A percentile compares a stretch with the other conserved stretches of the same genome.
Evolutionary conservation across 1,140 invertebrate genomes (phyloP).

Genomic region (Lasioglossum baleicum): DNA sequence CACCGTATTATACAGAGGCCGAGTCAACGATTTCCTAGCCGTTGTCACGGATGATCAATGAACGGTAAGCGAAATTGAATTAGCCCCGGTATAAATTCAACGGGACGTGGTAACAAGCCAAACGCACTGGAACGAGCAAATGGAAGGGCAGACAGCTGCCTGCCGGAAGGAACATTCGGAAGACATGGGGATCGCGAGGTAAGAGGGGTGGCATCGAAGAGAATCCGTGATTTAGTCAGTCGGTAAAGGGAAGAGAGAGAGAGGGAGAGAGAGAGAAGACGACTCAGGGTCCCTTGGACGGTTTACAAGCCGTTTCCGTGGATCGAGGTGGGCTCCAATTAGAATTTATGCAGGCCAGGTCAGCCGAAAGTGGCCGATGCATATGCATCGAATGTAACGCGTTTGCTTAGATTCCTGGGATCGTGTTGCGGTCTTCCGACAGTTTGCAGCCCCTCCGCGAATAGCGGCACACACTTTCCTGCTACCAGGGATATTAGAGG

Average conservation of each 20-base stretch:
- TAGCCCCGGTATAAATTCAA: conserved; percentile 10
- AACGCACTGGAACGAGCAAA: conserved; percentile 28
- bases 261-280: background rate
- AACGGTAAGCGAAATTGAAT: conserved; percentile 24
- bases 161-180: conserved; percentile 15
- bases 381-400: conserved; percentile 66
- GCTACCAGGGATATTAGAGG: conserved; percentile 14
- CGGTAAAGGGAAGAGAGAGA: background rate
- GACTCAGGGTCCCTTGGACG: conserved; percentile 5
- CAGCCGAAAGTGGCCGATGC: conserved; percentile 65
- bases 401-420: conserved; percentile 62
- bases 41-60: background rate
- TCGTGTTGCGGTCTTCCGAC: conserved; percentile 36
- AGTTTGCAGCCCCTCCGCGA: conserved; percentile 37
- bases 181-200: conserved; percentile 22
- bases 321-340: conserved; percentile 50
- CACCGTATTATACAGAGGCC: background rate
- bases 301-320: conserved; percentile 52
- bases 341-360: conserved; percentile 66
- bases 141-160: background rate
- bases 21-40: background rate
- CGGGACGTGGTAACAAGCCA: conserved; percentile 9
- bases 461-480: conserved; percentile 16
- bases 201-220: conserved; percentile 3
- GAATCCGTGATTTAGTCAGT: conserved; percentile 31